Evolutionary conservation across 1,140 invertebrate genomes (phyloP), one percentile per base, ranked within the genome.

Genomic region (Aphelenchoides besseyi): DNA sequence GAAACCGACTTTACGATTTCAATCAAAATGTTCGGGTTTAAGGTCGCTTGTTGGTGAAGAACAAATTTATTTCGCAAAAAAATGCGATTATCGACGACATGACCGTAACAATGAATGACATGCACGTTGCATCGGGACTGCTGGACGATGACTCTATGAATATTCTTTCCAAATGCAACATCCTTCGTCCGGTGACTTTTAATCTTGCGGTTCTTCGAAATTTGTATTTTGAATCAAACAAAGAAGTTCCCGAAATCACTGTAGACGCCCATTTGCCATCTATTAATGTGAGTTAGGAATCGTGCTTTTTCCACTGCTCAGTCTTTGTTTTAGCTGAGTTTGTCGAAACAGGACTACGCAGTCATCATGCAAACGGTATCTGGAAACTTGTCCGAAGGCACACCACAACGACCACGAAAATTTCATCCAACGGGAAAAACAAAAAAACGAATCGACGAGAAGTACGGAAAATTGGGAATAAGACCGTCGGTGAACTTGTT

Each of bases 151-250:
- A 26, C 5, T 26, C 16, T 35, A 9, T 18, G 9, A 30, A 54
- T 8, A 53, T 83, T 32, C 62, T 61, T 35, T 75, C 82, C 0
- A 90, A 91, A 80, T 86, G 88, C 32, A 84, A 89, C 35, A 80
- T 95, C 23, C 85, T 97, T 57, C 88, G 92, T 70, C 94, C 94
- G 0, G 89, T 94, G 1, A 91, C 89, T 66, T 91, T 95, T 78
- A 89, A 87, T 16, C 77, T 96, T 3, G 82, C 88, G 8, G 88
- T 95, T 0, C 90, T 90, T 75, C 87, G 94, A 33, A 96, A 95
- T 85, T 86, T 97, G n/a, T 91, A 92, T 0, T 87, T 89, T 16
- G 80, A 85, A n/a, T 93, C 91, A 91, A 93, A 90, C 82, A 90
- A 89, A 26, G 88, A 89, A 2, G 86, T 91, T 16, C 92, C 94